These are phyloP conservation scores for Nemurella pictetii DNA, from an alignment of 2,888 invertebrate genomes.

Conservation along the genomic window DNA sequence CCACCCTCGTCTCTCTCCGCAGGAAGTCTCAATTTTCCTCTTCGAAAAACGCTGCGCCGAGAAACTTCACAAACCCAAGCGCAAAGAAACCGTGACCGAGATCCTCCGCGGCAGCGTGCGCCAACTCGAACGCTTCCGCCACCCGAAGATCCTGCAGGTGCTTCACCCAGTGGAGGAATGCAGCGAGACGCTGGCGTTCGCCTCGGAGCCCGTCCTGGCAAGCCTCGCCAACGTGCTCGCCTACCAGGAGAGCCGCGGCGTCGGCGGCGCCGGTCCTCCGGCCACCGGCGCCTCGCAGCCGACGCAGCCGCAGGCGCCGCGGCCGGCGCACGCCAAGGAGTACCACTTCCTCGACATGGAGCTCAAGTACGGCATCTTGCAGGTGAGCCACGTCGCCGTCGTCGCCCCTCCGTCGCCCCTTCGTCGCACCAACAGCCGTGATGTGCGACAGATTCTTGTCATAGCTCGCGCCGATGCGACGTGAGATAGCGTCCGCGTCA, in stretches of 20 bases:
- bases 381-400: conserved; percentile 68
- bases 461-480: background rate
- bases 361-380: conserved; percentile 88
- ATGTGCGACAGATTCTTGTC: background rate
- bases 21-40: conserved; percentile 93
- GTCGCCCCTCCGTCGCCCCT: too few species aligned
- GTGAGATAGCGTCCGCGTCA: background rate
- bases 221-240: conserved; percentile 89
- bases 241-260: conserved; percentile 65
- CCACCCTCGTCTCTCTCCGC: conserved; percentile 49
- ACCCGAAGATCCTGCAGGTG: conserved; percentile 78
- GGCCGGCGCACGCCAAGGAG: conserved; percentile 72
- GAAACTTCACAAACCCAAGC: conserved; percentile 88
- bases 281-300: conserved; percentile 49
- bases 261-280: conserved; percentile 50
- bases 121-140: conserved; percentile 78
- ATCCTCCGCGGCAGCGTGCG: conserved; percentile 77
- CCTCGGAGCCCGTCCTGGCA: conserved; percentile 87
- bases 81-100: conserved; percentile 90
- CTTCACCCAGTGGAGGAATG: conserved; percentile 79
- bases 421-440: too few species aligned
- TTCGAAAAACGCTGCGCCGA: conserved; percentile 93
- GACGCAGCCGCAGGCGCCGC: conserved; percentile 48
- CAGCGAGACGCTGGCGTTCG: conserved; percentile 87
- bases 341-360: conserved; percentile 90